Conservation (phyloP, 2,113 vertebrate genomes). For the Phaetusa simplex region DNA sequence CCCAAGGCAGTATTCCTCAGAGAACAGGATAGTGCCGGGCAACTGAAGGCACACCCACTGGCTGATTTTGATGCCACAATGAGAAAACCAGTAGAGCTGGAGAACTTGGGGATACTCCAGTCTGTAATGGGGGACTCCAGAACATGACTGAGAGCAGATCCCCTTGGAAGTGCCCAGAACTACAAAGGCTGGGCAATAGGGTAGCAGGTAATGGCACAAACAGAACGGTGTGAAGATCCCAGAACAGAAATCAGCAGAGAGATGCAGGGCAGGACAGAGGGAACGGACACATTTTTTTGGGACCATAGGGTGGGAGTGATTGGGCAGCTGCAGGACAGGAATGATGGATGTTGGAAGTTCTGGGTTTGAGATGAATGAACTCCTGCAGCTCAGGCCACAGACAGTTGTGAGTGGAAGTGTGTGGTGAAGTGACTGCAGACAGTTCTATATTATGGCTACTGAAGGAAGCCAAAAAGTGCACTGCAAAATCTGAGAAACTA, state of each 20-base stretch:
- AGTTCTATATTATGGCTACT: background rate
- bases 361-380: background rate
- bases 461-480: background rate
- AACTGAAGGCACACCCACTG: background rate
- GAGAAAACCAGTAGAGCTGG: background rate
- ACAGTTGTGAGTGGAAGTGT: background rate
- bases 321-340: background rate
- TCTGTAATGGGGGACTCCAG: background rate
- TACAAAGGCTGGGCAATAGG: background rate
- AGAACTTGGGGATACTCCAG: background rate
- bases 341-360: background rate
- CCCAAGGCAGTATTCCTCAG: conserved; percentile 25
- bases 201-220: background rate
- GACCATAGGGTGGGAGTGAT: background rate
- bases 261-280: background rate
- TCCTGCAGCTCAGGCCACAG: background rate
- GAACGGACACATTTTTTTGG: background rate
- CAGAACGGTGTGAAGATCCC: background rate
- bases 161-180: background rate
- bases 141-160: background rate
- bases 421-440: background rate
- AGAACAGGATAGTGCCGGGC: background rate
- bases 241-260: background rate
- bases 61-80: background rate
- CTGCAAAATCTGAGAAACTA: background rate